A percentile compares a stretch with the other conserved stretches of the same genome.
phyloP scores from a whole-genome alignment of 2,113 vertebrate genomes.

The Ceyx cyanopectus region DNA sequence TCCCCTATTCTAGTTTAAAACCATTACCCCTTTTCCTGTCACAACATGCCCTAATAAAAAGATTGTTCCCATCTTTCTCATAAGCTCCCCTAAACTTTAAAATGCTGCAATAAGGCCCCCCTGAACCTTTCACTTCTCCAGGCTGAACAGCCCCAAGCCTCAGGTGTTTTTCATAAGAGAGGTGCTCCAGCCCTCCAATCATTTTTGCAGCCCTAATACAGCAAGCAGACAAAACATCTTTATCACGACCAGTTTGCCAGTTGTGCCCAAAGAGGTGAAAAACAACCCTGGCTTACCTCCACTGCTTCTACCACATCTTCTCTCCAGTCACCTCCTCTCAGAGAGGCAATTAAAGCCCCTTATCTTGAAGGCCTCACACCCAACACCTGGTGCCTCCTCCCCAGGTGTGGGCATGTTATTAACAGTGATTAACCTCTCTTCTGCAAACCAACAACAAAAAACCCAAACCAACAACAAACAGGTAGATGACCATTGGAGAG shows the following conservation, averaged over 20 bases:
- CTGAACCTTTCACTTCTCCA: neutral
- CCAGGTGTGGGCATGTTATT: neutral
- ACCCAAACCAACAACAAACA: neutral
- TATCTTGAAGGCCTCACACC: rapidly evolving
- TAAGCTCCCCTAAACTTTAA: neutral
- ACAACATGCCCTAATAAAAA: neutral
- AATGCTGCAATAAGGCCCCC: neutral
- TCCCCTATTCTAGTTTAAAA: neutral
- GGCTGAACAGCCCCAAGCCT: neutral
- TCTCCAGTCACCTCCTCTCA: rapidly evolving
- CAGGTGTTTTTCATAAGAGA: neutral
- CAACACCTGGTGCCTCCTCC: neutral
- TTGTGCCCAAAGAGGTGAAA: rapidly evolving
- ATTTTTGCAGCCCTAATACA: neutral
- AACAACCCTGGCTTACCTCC: rapidly evolving
- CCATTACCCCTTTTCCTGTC: neutral
- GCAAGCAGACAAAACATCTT: neutral
- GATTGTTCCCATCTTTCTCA: neutral
- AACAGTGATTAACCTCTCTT: neutral
- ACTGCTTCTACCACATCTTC: rapidly evolving
- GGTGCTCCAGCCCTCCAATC: neutral
- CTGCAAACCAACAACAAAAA: neutral
- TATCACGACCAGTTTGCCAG: neutral
- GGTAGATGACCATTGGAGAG: rapidly evolving
- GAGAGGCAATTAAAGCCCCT: rapidly evolving